Base-by-base conservation (phyloP, 2,113 vertebrate species). In the Nycticryphes semicollaris region DNA sequence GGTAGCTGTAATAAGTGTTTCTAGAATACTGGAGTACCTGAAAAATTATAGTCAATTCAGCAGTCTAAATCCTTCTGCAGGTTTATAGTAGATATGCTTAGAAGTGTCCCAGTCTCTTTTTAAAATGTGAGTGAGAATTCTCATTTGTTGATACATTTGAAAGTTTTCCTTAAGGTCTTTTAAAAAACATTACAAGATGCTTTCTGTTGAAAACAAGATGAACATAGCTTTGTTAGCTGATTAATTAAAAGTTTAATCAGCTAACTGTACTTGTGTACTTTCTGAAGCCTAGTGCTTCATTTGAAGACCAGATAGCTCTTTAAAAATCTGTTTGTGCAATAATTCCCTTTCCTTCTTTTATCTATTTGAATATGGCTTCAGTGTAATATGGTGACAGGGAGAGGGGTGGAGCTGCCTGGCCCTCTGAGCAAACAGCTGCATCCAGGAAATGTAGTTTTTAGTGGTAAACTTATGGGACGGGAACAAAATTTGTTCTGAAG, bases 271-370 rank as follows among this genome's bases (percentile, higher is more conserved):
- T 64, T 67, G 10, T 14, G 9, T 37, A 45, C 48, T 92, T 87
- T 66, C 50, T 82, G 87, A 94, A 89, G 60, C n/a, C 67, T 54
- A 22, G 21, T 60, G 28, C 64, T 77, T 56, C 48, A 56, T 39
- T 39, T 56, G 56, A 53, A 74, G 74, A 64, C 82, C 53, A 31
- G 64, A 39, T 75, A 4, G 2, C 69, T 87, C 69, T 84, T 50
- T 67, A 77, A 91, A 94, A 88, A 64, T 20, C 27, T 24, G 1
- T 83, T 82, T 69, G 73, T 90, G 68, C 53, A 81, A 51, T 72
- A 72, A 89, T 94, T 95, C 66, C 27, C 16, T 66, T 95, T 93
- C 51, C 56, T 90, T n/a, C 35, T 89, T 82, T 67, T 62, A 66
- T 63, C 62, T 90, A 43, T 75, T 94, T 89, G 87, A 93, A 84